Base-by-base conservation (phyloP, 2,888 invertebrate genomes). In the Gymnoscelis rufifasciata region DNA sequence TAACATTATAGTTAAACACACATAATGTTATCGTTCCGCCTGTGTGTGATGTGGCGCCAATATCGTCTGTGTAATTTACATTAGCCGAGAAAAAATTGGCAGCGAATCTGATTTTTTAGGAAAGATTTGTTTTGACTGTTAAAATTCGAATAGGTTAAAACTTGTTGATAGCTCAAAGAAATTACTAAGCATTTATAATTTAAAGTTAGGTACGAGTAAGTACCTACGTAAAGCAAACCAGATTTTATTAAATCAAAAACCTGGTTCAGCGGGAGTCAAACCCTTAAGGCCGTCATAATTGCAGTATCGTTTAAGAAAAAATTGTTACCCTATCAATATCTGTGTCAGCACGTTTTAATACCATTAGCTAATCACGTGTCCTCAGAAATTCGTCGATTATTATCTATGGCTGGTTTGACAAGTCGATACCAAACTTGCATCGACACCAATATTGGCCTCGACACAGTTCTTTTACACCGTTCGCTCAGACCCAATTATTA, bases 21-120 rank as follows among this genome's bases (percentile, higher is more conserved):
- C 55, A 47, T 47, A 56, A 52, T 57, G 56, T n/a, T n/a, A n/a
- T n/a, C n/a, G n/a, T n/a, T n/a, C n/a, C n/a, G n/a, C n/a, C n/a
- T n/a, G n/a, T n/a, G n/a, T n/a, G n/a, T n/a, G 62, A 60, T 57
- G 62, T 62, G 73, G 74, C 74, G 75, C 74, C 78, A 68, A 74
- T 71, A 71, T 64, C 61, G 62, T 68, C 66, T 67, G 71, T 71
- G 80, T 78, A 78, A 81, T 83, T 82, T 78, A 79, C 80, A 82
- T 69, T 69, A 50, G 68, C 45, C 49, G 59, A 60, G 63, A 74
- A 83, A 83, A 81, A 78, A 71, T 82, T 84, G 86, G 86, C 84
- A 71, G 52, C 41, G 56, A 41, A 74, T 83, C 83, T 76, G 74
- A 69, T 63, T 59, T 36, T 52, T 62, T 36, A 61, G 60, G 60